Base-by-base conservation (phyloP, 1,140 invertebrate species). In the Aphaenogaster floridana region DNA sequence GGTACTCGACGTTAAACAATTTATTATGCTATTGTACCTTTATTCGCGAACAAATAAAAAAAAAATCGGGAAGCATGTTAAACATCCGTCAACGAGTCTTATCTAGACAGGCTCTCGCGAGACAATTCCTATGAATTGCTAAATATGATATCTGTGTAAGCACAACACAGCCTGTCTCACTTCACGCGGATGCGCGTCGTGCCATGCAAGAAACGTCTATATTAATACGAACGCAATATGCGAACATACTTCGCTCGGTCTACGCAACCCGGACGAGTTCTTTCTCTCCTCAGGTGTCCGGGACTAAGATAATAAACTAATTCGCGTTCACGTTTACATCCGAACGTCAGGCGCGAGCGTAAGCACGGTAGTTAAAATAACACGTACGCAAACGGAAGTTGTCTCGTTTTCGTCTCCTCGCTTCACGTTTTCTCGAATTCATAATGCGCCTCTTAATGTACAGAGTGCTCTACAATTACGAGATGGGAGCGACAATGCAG, bases 221-320 rank as follows among this genome's bases (percentile, higher is more conserved):
- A 74, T 83, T 83, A 59, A 74, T 48, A 50, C 54, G 17, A 50
- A 71, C 64, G 52, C 68, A 57, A 36, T 81, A 50, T 74, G 80
- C 80, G 42, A 83, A 36, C 80, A 83, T 13, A 74, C 28, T 52
- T 69, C n/a, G n/a, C 52, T 50, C 52, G 48, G 13, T 54, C 77
- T 11, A 52, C 77, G 45, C 59, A 9, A 64, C 34, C 48, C 78
- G 21, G 68, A 28, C 13, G 48, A 69, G 17, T 80, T 69, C 15
- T 72, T 17, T 83, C 42, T 28, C 36, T 39, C 68, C 45, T 81
- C 36, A 83, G 79, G 52, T 83, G 68, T 83, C 68, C 5, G 68
- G 34, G 48, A 50, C 42, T 83, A 39, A 74, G 39, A 83, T 74
- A 83, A 83, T 83, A 83, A 83, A 83, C 80, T 74, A 83, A 83